Evolutionary conservation across 2,113 vertebrate species (phyloP).

Genomic region (Balaenoptera acutorostrata): DNA sequence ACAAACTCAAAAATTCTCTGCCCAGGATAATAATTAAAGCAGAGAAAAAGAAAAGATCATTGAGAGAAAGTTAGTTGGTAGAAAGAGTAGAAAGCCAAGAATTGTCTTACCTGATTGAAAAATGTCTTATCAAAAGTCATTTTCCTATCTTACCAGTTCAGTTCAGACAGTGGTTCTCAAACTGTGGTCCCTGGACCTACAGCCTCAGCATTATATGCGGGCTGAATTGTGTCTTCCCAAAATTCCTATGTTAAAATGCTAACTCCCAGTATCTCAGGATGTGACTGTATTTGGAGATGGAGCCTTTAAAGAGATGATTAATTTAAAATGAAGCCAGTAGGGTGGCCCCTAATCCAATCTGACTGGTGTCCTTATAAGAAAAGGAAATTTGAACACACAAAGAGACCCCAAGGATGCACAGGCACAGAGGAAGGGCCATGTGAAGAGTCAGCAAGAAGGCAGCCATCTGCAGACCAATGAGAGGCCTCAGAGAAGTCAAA

Average conservation of each 20-base stretch:
- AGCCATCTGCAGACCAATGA: neutral
- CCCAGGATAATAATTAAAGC: neutral
- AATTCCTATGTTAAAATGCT: neutral
- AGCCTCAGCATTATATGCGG: neutral
- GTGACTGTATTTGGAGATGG: neutral
- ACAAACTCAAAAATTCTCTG: neutral
- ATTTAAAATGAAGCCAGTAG: neutral
- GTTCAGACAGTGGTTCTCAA: neutral
- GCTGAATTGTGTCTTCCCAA: neutral
- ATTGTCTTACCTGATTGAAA: neutral
- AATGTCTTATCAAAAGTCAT: neutral
- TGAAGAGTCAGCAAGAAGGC: neutral
- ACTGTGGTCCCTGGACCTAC: neutral
- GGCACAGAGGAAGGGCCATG: neutral
- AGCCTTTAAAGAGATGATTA: neutral
- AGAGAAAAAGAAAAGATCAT: neutral
- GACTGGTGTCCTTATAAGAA: neutral
- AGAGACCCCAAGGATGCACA: neutral
- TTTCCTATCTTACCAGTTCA: neutral
- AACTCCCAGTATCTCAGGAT: neutral
- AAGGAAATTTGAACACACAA: neutral
- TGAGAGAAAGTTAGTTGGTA: neutral
- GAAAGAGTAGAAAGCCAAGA: neutral
- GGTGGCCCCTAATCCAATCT: neutral
- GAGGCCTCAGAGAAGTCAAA: neutral